Evolutionary conservation across 2,888 invertebrate species (phyloP).

Genomic region (Drosophila anomalipes): DNA sequence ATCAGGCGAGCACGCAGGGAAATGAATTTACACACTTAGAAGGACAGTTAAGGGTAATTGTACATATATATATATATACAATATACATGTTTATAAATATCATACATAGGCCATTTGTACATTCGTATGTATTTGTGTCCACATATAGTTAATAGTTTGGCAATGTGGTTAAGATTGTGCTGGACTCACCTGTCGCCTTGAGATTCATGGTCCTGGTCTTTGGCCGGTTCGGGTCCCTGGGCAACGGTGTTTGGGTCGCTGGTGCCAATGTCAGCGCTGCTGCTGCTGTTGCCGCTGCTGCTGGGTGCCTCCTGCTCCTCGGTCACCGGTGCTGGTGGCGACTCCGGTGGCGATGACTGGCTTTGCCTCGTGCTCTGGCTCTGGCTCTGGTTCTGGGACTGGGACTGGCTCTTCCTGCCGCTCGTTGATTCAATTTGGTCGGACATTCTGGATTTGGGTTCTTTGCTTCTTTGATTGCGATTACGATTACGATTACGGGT

Average conservation of each 20-base stretch:
- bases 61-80: background rate
- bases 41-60: slow-evolving; percentile 10
- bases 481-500: background rate
- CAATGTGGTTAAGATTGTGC: slow-evolving; percentile 1
- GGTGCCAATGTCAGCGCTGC: slow-evolving; percentile 11
- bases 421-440: slow-evolving; percentile 35
- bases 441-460: slow-evolving; percentile 46
- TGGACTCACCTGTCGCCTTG: slow-evolving; percentile 69
- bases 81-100: slow-evolving; percentile 1
- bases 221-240: slow-evolving; percentile 14
- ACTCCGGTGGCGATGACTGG: slow-evolving; percentile 31
- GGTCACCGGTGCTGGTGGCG: slow-evolving; percentile 40
- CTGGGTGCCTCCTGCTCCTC: slow-evolving; percentile 49
- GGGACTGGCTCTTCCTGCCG: slow-evolving; percentile 26
- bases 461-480: background rate
- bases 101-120: slow-evolving; percentile 1
- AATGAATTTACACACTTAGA: slow-evolving; percentile 28
- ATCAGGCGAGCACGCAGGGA: slow-evolving; percentile 44
- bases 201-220: slow-evolving; percentile 45
- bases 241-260: background rate
- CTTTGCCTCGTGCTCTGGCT: slow-evolving; percentile 5
- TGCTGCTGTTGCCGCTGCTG: slow-evolving; percentile 48
- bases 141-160: slow-evolving; percentile 4
- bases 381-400: slow-evolving; percentile 22
- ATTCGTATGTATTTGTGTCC: background rate